Conservation (phyloP, 2,888 invertebrate genomes). For the Melanophora roralis region DNA sequence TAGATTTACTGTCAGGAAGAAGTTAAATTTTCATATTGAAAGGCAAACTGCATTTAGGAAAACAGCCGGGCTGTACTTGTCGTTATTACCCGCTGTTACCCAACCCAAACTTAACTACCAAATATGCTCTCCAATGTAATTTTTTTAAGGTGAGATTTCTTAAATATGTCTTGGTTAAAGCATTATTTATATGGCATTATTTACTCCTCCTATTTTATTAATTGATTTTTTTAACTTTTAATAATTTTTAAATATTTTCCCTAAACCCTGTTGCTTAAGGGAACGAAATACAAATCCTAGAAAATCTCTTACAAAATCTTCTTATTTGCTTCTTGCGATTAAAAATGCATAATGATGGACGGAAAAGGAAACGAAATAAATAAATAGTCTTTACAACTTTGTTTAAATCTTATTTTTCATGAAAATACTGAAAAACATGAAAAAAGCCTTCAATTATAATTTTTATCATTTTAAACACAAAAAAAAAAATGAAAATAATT, state of each 20-base stretch:
- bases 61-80: no score
- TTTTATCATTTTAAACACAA: constrained; percentile 36
- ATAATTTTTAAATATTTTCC: background rate
- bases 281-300: background rate
- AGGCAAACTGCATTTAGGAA: no score
- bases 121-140: no score
- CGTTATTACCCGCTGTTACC: no score
- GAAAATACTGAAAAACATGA: background rate
- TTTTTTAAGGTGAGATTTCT: no score
- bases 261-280: background rate
- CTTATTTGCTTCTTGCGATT: background rate
- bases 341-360: constrained; percentile 36
- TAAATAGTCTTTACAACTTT: constrained; percentile 32
- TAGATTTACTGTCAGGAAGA: no score
- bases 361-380: constrained; percentile 8
- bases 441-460: constrained; percentile 23
- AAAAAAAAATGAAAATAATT: constrained; percentile 31
- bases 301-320: background rate
- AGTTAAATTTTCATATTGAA: no score
- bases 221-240: no score
- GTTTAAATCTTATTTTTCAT: background rate
- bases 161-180: no score
- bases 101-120: no score
- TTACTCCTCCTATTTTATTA: no score
- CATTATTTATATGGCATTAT: no score